Evolutionary conservation across 2,113 vertebrate genomes (phyloP), one percentile per base, ranked within the genome.

Genomic region (Chloroceryle aenea): DNA sequence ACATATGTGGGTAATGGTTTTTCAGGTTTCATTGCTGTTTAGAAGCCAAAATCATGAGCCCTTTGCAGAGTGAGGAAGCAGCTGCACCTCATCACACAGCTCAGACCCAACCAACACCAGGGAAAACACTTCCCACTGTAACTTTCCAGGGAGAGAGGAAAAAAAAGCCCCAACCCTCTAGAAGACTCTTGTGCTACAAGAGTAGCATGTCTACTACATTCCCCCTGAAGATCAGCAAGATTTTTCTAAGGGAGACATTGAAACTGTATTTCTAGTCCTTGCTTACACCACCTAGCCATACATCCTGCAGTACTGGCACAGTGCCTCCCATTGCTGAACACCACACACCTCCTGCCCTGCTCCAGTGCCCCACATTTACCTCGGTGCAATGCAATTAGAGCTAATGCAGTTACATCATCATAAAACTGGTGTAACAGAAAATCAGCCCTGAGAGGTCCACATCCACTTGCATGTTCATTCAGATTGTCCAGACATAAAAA

Each of bases 401-500:
- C 23, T 83, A 74, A 62, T 7, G 42, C 16, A 38, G 62, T 66
- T 80, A 69, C 40, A 69, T 6, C 74, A 59, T 40, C 47, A 30
- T 38, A 36, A 94, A 87, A 36, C 45, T 29, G 53, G n/a, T 45
- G 40, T 34, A 83, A 74, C 56, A 71, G 66, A 83, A 85, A 68
- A 76, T 50, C 78, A 92, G 47, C 72, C 68, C 7, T 4, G 77
- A 88, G 71, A 94, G 21, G 6, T 69, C 83, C 85, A 36, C 59
- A 75, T 79, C 68, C 47, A 47, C 62, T 83, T 43, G 43, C 12
- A 14, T 45, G 52, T 69, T 83, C 48, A 5, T 84, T 89, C 68
- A 61, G 48, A 67, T 53, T 86, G 62, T 40, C 75, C 91, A 90
- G 66, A 78, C 29, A 15, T 83, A 90, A 73, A 90, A 90, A 96